A percentile compares a stretch with the other conserved stretches of the same genome.
phyloP scores from a whole-genome alignment of 2,797 vertebrate genomes.

The Halcyon badia region DNA sequence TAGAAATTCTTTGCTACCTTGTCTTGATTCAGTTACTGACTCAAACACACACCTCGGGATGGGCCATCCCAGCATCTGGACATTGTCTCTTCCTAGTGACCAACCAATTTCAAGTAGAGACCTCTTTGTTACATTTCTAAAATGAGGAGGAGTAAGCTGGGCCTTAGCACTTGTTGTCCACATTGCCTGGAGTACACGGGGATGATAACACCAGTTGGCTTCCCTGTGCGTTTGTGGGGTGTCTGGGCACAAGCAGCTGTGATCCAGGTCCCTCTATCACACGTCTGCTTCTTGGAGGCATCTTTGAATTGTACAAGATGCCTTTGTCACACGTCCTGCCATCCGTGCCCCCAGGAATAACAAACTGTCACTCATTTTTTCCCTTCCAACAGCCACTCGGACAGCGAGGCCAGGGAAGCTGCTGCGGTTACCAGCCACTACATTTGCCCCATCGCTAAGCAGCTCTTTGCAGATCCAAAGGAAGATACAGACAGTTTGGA shows the following conservation, averaged over 20 bases:
- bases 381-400: background rate
- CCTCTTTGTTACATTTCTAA: background rate
- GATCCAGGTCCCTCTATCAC: fast-evolving
- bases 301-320: background rate
- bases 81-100: background rate
- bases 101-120: background rate
- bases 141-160: background rate
- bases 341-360: background rate
- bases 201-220: background rate
- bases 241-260: background rate
- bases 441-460: constrained; percentile 6
- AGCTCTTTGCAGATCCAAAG: background rate
- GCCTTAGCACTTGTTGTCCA: background rate
- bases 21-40: background rate
- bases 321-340: background rate
- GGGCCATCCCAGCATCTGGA: background rate
- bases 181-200: background rate
- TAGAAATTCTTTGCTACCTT: background rate
- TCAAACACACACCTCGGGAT: background rate
- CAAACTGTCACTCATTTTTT: background rate
- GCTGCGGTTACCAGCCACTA: constrained; percentile 26
- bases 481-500: background rate
- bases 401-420: constrained; percentile 43
- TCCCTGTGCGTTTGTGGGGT: background rate
- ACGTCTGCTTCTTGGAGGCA: background rate